Base-by-base conservation (phyloP, 2,888 invertebrate species). In the Athripsodes cinereus region DNA sequence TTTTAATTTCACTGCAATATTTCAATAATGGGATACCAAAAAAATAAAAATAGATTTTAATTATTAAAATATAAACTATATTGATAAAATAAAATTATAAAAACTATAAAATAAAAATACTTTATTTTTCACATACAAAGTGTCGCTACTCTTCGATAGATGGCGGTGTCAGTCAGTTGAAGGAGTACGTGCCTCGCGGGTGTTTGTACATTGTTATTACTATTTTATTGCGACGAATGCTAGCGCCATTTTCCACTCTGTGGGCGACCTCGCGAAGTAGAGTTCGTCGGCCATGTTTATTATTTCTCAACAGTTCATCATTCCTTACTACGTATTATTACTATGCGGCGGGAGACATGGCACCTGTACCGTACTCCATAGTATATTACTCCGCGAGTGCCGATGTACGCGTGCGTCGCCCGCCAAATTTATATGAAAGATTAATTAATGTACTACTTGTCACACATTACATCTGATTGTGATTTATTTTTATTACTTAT, bases 191-290 rank as follows among this genome's bases (percentile, higher is more conserved):
- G 34, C 22, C 5, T 2, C 16, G 46, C 26, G 34, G 18, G 6
- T 16, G n/a, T n/a, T n/a, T n/a, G n/a, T n/a, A n/a, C n/a, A n/a
- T n/a, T 1, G 20, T 26, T 40, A 2, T 31, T 3, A 16, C 2
- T 40, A 40, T n/a, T 40, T 40, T 40, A 3, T 13, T 13, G 13
- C n/a, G 3, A 3, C 3, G 40, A 13, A 3, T n/a, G 13, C 13
- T 40, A 40, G 57, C 56, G 57, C 59, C 55, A 22, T 22, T 21
- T 2, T 50, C 34, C 13, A 40, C 61, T 35, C 64, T 55, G 44
- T 66, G 70, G 73, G 73, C 71, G 71, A 71, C 71, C 72, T 71
- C 72, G 71, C 68, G 70, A 71, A 73, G 70, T 65, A 65, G 54
- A 57, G 61, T 59, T 59, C 57, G 64, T 58, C 49, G 62, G 26